Evolutionary conservation across 92 coral and sea anemone species (phyloP), one percentile per base, ranked within the genome.

Genomic region (Epizoanthus illoricatus): DNA sequence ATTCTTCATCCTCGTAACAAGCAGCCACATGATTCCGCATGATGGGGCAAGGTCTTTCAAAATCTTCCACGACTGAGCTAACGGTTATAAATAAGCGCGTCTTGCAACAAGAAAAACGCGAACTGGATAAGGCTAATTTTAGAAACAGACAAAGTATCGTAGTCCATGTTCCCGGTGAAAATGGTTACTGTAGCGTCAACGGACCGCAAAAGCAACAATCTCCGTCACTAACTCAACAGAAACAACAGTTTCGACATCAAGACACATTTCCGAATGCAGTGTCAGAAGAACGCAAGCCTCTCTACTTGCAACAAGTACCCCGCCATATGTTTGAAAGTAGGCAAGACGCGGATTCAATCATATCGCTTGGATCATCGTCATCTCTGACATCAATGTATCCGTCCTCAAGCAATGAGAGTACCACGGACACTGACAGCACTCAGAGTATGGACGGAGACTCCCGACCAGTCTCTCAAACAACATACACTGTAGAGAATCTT

Each of bases 21-120:
- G 65, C 56, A 74, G 18, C 42, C 65, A 58, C 16, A 40, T 75
- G 23, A 63, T 18, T 52, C 7, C 4, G 55, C 24, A 78, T 8
- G 23, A 78, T 78, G 82, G 82, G 82, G 5, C 82, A 63, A 62
- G 71, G 82, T 3, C 70, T 78, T 62, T 78, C 82, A 63, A 78
- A 21, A 54, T 64, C 82, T 10, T 78, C 82, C 56, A 2, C 56
- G 39, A 64, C 70, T 21, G 82, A 78, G 15, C 67, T 78, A 13
- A 62, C 82, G 60, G 73, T 68, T 68, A 12, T 68, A 39, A 68
- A 68, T 45, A 68, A 68, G 52, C 71, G 59, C 21, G 21, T 62
- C 45, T 19, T 76, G 23, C 71, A 61, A 28, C 42, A n/a, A 45
- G 61, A 63, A n/a, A 43, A 62, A 62, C 71, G 24, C 16, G 59